These are phyloP conservation scores for Lichenostomus cassidix DNA, from an alignment of 2,113 vertebrate genomes.

Conservation along the genomic window DNA sequence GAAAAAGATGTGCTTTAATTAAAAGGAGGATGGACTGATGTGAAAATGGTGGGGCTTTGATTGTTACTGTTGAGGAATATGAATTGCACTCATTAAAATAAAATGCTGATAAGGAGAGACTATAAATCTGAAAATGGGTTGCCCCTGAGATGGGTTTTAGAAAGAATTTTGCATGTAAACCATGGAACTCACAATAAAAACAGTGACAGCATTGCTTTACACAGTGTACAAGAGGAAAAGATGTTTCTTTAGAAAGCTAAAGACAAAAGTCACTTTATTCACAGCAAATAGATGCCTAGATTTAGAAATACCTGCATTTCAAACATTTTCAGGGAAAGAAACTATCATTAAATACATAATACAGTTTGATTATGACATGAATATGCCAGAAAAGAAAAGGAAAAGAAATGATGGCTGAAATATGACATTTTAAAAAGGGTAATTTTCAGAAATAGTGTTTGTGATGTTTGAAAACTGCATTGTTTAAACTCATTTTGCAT, in stretches of 20 bases:
- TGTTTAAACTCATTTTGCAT: background rate
- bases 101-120: background rate
- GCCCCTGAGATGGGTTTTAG: background rate
- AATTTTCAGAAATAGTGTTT: background rate
- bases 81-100: background rate
- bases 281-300: background rate
- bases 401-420: background rate
- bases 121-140: background rate
- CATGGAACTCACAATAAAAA: background rate
- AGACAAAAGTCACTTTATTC: background rate
- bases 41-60: background rate
- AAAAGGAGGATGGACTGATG: background rate
- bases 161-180: background rate
- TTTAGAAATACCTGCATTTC: background rate
- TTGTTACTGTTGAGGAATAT: background rate
- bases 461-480: background rate
- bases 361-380: background rate
- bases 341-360: background rate
- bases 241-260: background rate
- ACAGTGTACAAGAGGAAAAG: background rate
- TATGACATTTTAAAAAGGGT: background rate
- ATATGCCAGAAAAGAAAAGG: background rate
- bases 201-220: background rate
- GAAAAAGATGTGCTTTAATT: background rate
- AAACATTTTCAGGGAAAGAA: background rate